Percentiles rank a stretch among this genome's conserved stretches.
Evolutionary conservation across 37 sponge, comb jelly and placozoan species (phyloP).

Genomic region (Axinella damicornis): DNA sequence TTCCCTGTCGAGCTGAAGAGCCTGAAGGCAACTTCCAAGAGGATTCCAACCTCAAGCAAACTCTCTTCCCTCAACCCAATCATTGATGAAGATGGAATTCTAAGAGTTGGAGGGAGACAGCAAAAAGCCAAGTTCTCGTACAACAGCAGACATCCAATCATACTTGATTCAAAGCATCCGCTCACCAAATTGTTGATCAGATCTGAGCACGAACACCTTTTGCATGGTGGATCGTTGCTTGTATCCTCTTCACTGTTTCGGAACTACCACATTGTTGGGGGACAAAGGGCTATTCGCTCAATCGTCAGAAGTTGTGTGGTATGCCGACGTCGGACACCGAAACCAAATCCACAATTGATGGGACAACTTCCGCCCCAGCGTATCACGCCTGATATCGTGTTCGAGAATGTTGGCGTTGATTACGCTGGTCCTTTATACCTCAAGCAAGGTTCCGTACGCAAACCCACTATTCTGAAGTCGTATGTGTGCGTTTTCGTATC

Average conservation of each 20-base stretch:
- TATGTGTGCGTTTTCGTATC: slow-evolving; percentile 50
- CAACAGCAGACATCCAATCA: slow-evolving; percentile 31
- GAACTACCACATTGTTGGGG: slow-evolving; percentile 38
- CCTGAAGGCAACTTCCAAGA: background rate
- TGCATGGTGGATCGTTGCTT: slow-evolving; percentile 38
- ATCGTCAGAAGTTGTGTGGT: slow-evolving; percentile 39
- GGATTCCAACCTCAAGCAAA: slow-evolving; percentile 16
- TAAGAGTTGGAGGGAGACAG: slow-evolving; percentile 37
- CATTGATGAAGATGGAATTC: slow-evolving; percentile 24
- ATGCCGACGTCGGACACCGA: slow-evolving; percentile 35
- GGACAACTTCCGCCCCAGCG: slow-evolving; percentile 53
- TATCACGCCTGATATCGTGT: slow-evolving; percentile 20
- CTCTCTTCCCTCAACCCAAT: slow-evolving; percentile 21
- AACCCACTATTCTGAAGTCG: slow-evolving; percentile 27
- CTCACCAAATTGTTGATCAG: slow-evolving; percentile 23
- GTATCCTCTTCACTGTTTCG: slow-evolving; percentile 14
- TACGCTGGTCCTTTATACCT: slow-evolving; percentile 47
- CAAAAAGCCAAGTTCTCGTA: slow-evolving; percentile 26
- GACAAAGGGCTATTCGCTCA: slow-evolving; percentile 27
- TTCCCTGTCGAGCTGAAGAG: slow-evolving; percentile 18
- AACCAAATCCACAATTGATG: slow-evolving; percentile 29
- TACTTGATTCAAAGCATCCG: slow-evolving; percentile 26
- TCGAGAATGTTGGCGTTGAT: slow-evolving; percentile 42
- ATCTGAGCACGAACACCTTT: slow-evolving; percentile 16
- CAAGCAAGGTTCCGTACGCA: slow-evolving; percentile 44